Evolutionary conservation across 2,113 vertebrate species (phyloP), one percentile per base, ranked within the genome.

Genomic region (Notechis scutatus): DNA sequence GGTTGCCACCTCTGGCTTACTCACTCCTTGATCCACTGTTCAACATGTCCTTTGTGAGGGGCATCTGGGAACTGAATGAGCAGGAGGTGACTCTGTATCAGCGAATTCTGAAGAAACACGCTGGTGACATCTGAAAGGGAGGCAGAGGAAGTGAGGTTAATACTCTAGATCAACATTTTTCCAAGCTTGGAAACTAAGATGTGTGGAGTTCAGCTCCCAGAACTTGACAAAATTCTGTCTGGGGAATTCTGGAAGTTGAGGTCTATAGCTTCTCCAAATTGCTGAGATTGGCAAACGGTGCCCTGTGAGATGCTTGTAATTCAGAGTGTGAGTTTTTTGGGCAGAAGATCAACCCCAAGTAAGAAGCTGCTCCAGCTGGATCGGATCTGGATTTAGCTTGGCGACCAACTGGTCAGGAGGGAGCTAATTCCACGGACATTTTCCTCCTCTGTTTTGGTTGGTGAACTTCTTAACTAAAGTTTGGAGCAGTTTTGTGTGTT

Each of bases 21-120:
- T 93, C 90, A 93, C 92, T 15, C 29, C 45, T 24, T 59, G 29
- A 90, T 52, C 64, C 69, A 90, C 2, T 59, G 15, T 3, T 85
- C 92, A 18, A n/a, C 11, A 7, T 59, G 88, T 12, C 29, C 74
- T 61, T 61, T 61, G 18, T 14, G 54, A 39, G 74, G 88, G 45
- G 2, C 1, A 52, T 52, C 54, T 64, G 88, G 88, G 88, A 93
- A 90, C 11, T 18, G 74, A 12, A 93, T 86, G 54, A 56, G 29
- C 21, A 42, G 74, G n/a, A 93, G 5, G 18, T 90, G 74, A 14
- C 21, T 64, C 88, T 93, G 45, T 3, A 93, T 1, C 0, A 90
- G 74, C 0, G 12, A 14, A 5, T 86, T 0, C 3, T 5, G 88
- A 10, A 90, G 88, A 12, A 86, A 14, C 0, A 0, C 1, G 2